Evolutionary conservation across 2,888 invertebrate species (phyloP).

Genomic region (Ligdia adustata): DNA sequence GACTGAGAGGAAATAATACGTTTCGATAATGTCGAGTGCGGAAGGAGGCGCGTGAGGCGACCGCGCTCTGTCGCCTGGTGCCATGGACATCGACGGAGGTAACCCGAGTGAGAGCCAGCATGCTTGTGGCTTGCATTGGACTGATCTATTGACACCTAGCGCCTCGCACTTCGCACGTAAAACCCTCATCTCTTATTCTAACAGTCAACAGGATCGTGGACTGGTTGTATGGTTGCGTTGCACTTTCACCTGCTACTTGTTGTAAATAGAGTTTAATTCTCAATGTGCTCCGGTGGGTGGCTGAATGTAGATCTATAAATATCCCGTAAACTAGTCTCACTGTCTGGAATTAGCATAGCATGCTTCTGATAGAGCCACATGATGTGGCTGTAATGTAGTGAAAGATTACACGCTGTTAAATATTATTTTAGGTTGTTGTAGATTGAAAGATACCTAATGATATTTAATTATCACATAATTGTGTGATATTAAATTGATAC

Average conservation of each 20-base stretch:
- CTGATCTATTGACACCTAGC: constrained; percentile 55
- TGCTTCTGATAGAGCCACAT: constrained; percentile 37
- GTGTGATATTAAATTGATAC: no score
- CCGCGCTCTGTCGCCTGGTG: constrained; percentile 60
- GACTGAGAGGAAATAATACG: constrained; percentile 70
- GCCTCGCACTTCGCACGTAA: constrained; percentile 67
- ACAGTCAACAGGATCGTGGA: constrained; percentile 28
- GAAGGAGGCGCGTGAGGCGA: constrained; percentile 69
- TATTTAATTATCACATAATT: no score
- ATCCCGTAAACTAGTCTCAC: constrained; percentile 60
- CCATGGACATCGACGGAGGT: constrained; percentile 81
- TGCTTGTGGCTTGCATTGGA: constrained; percentile 65
- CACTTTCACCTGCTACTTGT: constrained; percentile 44
- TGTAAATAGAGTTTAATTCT: constrained; percentile 39
- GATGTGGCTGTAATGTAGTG: constrained; percentile 28
- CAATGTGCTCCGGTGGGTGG: constrained; percentile 59
- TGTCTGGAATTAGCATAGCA: constrained; percentile 43
- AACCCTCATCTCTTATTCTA: constrained; percentile 20
- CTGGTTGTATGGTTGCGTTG: constrained; percentile 45
- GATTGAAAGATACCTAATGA: no score
- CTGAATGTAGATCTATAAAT: constrained; percentile 73
- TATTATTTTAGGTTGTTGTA: neutral
- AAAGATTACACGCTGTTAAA: neutral
- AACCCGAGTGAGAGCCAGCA: constrained; percentile 61
- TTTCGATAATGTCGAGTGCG: constrained; percentile 64